Evolutionary conservation across 1,140 invertebrate genomes (phyloP).

Genomic region (Drosophila triauraria): DNA sequence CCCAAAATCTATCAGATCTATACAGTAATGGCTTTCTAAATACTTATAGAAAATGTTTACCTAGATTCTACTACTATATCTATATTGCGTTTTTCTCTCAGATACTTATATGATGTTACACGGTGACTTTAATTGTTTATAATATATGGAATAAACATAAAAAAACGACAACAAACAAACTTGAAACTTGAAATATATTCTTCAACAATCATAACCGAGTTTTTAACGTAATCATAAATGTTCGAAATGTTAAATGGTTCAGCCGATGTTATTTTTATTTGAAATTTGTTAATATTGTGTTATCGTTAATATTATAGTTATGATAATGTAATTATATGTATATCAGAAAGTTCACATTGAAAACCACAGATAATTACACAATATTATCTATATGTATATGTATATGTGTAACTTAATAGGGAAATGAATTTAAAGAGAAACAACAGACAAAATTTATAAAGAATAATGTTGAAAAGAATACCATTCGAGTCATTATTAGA

Average conservation of each 20-base stretch:
- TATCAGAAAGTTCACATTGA: conserved; percentile 66
- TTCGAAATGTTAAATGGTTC: conserved; percentile 78
- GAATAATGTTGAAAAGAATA: conserved; percentile 77
- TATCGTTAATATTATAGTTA: conserved; percentile 76
- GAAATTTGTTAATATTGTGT: conserved; percentile 48
- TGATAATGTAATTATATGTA: conserved; percentile 80
- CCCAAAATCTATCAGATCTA: conserved; percentile 58
- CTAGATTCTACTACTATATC: conserved; percentile 73
- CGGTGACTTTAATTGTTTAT: conserved; percentile 73
- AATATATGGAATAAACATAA: conserved; percentile 43
- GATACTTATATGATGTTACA: conserved; percentile 64
- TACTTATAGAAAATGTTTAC: conserved; percentile 73
- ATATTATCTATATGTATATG: conserved; percentile 52
- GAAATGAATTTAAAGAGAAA: conserved; percentile 78
- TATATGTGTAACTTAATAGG: conserved; percentile 76
- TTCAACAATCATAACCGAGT: conserved; percentile 76
- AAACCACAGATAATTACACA: conserved; percentile 62
- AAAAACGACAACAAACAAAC: conserved; percentile 18
- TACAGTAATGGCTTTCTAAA: conserved; percentile 64
- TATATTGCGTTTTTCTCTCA: conserved; percentile 72
- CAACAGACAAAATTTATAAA: conserved; percentile 56
- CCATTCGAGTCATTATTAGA: conserved; percentile 81
- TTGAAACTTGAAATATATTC: conserved; percentile 57
- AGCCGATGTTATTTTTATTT: conserved; percentile 58
- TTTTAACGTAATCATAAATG: conserved; percentile 80